Conservation (phyloP, 2,113 vertebrate genomes). For the Petaurus breviceps region DNA sequence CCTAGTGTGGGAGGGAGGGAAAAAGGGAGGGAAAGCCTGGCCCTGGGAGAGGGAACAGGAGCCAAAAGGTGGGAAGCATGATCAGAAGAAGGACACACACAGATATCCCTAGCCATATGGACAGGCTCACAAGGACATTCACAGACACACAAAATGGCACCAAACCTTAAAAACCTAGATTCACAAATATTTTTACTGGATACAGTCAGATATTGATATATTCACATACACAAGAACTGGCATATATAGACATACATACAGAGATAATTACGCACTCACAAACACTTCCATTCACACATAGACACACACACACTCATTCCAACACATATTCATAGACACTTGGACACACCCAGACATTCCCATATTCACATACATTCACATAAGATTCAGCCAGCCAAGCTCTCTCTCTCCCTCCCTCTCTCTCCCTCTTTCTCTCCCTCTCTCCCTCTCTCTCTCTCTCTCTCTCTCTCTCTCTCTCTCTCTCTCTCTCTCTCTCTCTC, state of each 20-base stretch:
- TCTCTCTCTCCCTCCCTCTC: too few relatives aligned
- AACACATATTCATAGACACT: not conserved
- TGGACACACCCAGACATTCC: not conserved
- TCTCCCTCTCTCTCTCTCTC: too few relatives aligned
- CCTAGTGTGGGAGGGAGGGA: not conserved
- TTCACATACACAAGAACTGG: not conserved
- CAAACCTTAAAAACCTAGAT: too few relatives aligned
- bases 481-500: not conserved
- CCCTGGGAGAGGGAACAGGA: not conserved
- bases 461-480: not conserved
- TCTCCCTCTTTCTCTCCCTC: too few relatives aligned
- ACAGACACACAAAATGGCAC: not conserved
- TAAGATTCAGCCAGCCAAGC: not conserved
- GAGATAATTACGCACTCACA: not conserved
- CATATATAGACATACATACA: not conserved
- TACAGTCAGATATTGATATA: not conserved
- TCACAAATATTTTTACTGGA: too few relatives aligned
- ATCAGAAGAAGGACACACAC: not conserved
- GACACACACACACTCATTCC: not conserved
- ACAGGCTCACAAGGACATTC: not conserved
- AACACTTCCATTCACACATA: not conserved
- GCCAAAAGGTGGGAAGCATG: not conserved
- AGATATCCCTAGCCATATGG: not conserved
- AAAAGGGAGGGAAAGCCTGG: not conserved
- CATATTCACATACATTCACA: not conserved